These are phyloP conservation scores for Lepidurus apus DNA, from an alignment of 1,140 invertebrate genomes.

Conservation along the genomic window DNA sequence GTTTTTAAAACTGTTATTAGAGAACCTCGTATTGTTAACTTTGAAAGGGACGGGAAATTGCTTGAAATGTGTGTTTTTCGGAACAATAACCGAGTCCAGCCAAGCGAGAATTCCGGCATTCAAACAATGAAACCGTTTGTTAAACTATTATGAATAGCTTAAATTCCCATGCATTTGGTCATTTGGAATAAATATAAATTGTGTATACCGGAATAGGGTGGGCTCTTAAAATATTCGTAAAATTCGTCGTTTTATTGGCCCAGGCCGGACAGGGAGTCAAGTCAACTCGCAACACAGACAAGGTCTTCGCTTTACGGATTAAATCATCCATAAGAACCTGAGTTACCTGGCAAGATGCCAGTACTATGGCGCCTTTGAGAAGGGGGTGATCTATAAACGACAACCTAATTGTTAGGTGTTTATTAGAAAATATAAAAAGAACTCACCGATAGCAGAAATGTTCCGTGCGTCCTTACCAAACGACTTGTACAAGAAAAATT, in stretches of 20 bases:
- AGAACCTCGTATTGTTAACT: background rate
- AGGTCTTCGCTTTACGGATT: no score
- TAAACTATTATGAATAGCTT: background rate
- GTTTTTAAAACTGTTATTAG: no score
- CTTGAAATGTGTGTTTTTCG: background rate
- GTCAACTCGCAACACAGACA: background rate
- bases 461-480: background rate
- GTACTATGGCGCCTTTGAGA: no score
- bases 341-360: no score
- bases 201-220: background rate
- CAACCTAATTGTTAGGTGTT: no score
- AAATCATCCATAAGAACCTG: no score
- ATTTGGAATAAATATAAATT: background rate
- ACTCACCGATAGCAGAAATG: no score
- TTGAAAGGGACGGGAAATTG: background rate
- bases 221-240: background rate
- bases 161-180: background rate
- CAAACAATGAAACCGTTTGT: background rate
- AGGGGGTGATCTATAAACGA: no score
- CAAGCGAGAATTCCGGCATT: background rate
- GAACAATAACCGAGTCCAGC: background rate
- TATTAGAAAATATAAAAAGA: no score
- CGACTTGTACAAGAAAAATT: background rate
- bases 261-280: background rate
- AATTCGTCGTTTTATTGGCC: background rate